Conservation (phyloP, 2,888 invertebrate genomes). For the Pachymerium ferrugineum region DNA sequence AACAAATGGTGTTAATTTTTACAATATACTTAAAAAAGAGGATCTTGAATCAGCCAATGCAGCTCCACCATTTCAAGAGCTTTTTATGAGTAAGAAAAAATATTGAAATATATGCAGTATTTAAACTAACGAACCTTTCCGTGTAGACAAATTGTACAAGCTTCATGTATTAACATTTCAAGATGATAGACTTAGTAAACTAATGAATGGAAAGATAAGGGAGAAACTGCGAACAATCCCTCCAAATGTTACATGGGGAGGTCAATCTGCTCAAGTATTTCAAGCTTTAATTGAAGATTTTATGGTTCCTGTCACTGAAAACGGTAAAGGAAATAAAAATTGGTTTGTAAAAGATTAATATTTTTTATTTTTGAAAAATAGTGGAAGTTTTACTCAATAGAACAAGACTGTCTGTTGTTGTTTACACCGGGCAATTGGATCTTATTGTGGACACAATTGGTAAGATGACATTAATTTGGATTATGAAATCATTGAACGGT, state of each 20-base stretch:
- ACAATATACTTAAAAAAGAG: conserved; percentile 62
- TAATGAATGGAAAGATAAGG: conserved; percentile 70
- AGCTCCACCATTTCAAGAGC: conserved; percentile 16
- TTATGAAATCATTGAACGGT: too few relatives aligned
- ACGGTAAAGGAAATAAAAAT: conserved; percentile 51
- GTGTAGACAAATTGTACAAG: conserved; percentile 37
- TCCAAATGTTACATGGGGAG: conserved; percentile 60
- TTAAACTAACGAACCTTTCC: neutral
- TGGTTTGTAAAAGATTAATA: conserved; percentile 20
- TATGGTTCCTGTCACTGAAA: conserved; percentile 70
- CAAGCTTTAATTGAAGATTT: conserved; percentile 59
- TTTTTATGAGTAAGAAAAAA: neutral
- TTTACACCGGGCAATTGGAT: conserved; percentile 75
- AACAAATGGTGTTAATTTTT: conserved; percentile 67
- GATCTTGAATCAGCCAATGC: conserved; percentile 12
- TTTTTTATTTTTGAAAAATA: conserved; percentile 42
- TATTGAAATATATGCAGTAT: too few relatives aligned
- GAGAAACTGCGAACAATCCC: conserved; percentile 60
- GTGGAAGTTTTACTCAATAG: conserved; percentile 64
- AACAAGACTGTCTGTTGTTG: conserved; percentile 61
- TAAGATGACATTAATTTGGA: conserved; percentile 46
- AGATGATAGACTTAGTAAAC: conserved; percentile 43
- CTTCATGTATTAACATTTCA: conserved; percentile 39
- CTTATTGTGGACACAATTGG: conserved; percentile 77
- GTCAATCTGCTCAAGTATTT: conserved; percentile 58